phyloP scores from a whole-genome alignment of 2,888 invertebrate species.

The Acanthococcus lagerstroemiae region DNA sequence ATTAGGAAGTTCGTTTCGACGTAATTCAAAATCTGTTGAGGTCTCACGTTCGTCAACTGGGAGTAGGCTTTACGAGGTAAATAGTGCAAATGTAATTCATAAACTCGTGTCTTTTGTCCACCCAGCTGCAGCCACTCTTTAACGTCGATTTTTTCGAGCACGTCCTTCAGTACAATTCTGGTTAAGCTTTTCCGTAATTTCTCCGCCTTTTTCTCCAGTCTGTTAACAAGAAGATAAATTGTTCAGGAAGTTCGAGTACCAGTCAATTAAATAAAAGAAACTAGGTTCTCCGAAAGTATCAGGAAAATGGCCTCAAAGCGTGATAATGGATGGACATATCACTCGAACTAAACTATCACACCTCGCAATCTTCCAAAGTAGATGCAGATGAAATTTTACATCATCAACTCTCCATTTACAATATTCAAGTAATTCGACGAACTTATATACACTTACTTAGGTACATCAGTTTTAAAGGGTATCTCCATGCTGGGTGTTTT shows the following conservation, averaged over 20 bases:
- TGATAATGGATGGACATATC: too few species aligned
- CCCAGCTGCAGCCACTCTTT: slow-evolving; percentile 49
- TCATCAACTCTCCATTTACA: too few species aligned
- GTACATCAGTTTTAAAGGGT: slow-evolving; percentile 51
- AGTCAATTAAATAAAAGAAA: too few species aligned
- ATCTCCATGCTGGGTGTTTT: slow-evolving; percentile 96
- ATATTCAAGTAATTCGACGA: background rate
- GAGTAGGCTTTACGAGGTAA: slow-evolving; percentile 32
- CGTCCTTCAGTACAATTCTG: slow-evolving; percentile 65
- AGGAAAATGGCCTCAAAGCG: too few species aligned
- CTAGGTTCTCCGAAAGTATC: too few species aligned
- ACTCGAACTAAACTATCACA: background rate
- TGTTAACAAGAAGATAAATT: slow-evolving; percentile 35
- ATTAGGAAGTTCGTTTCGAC: slow-evolving; percentile 63
- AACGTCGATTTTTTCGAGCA: slow-evolving; percentile 61
- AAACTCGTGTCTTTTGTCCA: slow-evolving; percentile 44
- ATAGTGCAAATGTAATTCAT: slow-evolving; percentile 32
- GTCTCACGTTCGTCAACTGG: slow-evolving; percentile 35
- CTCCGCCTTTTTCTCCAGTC: slow-evolving; percentile 52
- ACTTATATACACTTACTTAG: slow-evolving; percentile 16
- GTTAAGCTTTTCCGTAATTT: slow-evolving; percentile 62
- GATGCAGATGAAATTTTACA: too few species aligned
- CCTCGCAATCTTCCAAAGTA: too few species aligned
- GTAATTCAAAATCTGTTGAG: slow-evolving; percentile 43
- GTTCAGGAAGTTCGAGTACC: too few species aligned